Evolutionary conservation across 53 echinoderm and acorn worm species (phyloP).

Genomic region (Echinarachnius parma): DNA sequence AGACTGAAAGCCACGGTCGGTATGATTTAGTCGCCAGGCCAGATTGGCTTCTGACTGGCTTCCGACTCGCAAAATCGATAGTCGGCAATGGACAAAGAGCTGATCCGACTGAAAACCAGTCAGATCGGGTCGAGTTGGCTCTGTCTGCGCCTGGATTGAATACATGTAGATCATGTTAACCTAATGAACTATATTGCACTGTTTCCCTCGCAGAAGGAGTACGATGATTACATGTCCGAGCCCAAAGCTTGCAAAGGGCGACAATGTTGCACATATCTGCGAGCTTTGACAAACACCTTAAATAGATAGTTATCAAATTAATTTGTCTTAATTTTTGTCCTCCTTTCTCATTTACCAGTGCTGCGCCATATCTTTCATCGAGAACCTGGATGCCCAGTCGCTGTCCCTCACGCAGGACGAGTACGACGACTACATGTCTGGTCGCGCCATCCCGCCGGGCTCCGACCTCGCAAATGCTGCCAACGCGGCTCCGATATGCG

Average conservation of each 20-base stretch:
- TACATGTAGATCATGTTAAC: no score
- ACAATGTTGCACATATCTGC: not conserved
- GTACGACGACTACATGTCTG: constrained; percentile 93
- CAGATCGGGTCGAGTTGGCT: no score
- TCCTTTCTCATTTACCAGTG: constrained; percentile 52
- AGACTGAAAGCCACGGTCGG: no score
- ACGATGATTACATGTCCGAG: constrained; percentile 92
- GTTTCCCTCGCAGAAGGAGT: constrained; percentile 79
- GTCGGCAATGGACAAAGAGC: no score
- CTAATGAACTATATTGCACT: constrained; percentile 94
- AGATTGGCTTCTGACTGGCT: no score
- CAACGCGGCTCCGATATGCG: constrained; percentile 76
- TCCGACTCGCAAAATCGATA: no score
- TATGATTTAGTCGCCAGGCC: no score
- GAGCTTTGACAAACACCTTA: not conserved
- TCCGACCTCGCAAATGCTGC: no score
- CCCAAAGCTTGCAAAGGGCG: not conserved
- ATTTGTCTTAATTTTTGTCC: not conserved
- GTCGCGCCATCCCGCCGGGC: constrained; percentile 77
- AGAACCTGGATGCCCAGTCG: constrained; percentile 94
- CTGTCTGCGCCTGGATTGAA: no score
- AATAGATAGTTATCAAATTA: no score
- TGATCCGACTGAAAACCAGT: no score
- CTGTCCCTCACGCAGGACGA: constrained; percentile 85
- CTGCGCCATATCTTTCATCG: constrained; percentile 94